These are phyloP conservation scores for Machimus rusticus DNA, from an alignment of 2,888 invertebrate species.

Conservation along the genomic window DNA sequence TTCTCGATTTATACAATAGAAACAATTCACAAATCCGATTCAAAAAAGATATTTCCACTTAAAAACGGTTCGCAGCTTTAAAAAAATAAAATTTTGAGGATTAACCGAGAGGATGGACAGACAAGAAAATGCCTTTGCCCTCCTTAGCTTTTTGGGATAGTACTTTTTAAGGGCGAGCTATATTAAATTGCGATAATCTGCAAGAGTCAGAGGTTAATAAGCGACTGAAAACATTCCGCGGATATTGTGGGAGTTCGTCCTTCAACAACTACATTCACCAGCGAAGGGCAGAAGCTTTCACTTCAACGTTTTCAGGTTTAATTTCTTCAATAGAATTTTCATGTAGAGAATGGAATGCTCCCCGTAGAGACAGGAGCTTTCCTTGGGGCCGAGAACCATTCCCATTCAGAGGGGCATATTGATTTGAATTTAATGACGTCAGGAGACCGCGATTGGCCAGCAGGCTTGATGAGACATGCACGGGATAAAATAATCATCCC, in stretches of 20 bases:
- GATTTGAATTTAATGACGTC: conserved; percentile 9
- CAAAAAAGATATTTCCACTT: not conserved
- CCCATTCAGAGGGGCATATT: conserved; percentile 19
- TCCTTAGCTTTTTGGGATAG: not conserved
- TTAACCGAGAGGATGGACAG: not conserved
- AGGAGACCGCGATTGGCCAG: not conserved
- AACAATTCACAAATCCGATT: not conserved
- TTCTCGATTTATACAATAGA: not conserved
- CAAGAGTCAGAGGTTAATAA: conserved; percentile 40
- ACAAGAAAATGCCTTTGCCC: not conserved
- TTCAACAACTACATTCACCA: conserved; percentile 31
- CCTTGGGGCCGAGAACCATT: not conserved
- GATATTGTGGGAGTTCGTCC: conserved; percentile 28
- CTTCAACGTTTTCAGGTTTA: not conserved
- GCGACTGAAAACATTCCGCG: conserved; percentile 41
- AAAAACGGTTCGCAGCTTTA: not conserved
- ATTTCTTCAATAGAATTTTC: not conserved
- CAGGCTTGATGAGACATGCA: not conserved
- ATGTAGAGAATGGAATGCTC: not conserved
- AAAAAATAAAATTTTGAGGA: not conserved
- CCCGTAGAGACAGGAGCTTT: not conserved
- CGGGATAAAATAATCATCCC: not conserved
- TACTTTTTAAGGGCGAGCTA: not conserved
- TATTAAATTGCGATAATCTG: conserved; percentile 11
- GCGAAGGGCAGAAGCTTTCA: not conserved